Conservation (phyloP, 2,113 vertebrate species). For the Nothoprocta pentlandii region DNA sequence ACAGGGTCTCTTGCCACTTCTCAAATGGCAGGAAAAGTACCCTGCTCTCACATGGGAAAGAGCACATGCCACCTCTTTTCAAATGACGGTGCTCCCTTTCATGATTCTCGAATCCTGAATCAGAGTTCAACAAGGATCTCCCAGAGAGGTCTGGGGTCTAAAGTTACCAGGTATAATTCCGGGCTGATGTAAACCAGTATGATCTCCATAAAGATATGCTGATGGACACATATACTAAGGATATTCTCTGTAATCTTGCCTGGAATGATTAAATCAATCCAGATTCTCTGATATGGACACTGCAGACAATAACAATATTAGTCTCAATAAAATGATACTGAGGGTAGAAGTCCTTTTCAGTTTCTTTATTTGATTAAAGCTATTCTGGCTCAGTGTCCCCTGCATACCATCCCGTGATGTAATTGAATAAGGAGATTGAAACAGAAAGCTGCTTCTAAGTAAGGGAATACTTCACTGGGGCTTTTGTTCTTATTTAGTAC, state of each 20-base stretch:
- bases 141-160: not conserved
- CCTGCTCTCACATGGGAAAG: not conserved
- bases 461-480: conserved; percentile 59
- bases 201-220: not conserved
- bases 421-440: conserved; percentile 46
- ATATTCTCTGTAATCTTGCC: not conserved
- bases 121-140: not conserved
- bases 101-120: not conserved
- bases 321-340: conserved; percentile 42
- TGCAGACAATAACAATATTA: conserved; percentile 55
- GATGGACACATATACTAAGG: not conserved
- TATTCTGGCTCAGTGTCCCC: conserved; percentile 15
- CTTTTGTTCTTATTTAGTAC: conserved; percentile 57
- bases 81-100: not conserved
- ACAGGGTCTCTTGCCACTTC: not conserved
- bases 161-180: not conserved
- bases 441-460: conserved; percentile 57
- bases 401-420: conserved; percentile 34
- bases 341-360: conserved; percentile 32
- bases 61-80: not conserved
- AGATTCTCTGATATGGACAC: conserved; percentile 45
- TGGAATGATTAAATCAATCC: conserved; percentile 20
- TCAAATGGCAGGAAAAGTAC: not conserved
- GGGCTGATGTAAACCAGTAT: not conserved
- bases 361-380: conserved; percentile 53